Conservation (phyloP, 2,113 vertebrate genomes). For the Crotalus tigris region DNA sequence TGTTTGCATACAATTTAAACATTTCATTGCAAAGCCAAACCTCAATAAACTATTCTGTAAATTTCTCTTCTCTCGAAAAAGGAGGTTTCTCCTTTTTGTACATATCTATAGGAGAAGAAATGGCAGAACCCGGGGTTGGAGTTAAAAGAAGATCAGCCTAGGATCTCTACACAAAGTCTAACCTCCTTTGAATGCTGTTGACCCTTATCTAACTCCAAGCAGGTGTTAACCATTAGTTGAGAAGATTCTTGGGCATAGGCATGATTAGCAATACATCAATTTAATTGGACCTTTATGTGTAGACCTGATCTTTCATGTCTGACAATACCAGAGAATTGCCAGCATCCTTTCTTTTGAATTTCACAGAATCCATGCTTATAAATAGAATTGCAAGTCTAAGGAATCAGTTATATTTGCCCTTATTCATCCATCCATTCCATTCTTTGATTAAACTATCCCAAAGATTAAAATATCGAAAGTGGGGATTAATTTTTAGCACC, state of each 20-base stretch:
- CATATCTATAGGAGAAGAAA: not conserved
- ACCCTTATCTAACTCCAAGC: no score
- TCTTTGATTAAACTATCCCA: slow-evolving; percentile 56
- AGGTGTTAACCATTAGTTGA: no score
- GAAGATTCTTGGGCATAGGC: no score
- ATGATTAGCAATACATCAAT: no score
- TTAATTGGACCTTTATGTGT: no score
- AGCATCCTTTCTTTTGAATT: slow-evolving; percentile 37
- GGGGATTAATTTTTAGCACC: not conserved
- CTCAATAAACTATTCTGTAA: slow-evolving; percentile 82
- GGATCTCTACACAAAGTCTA: no score
- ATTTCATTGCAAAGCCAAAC: slow-evolving; percentile 65
- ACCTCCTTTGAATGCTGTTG: no score
- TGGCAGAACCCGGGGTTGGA: no score
- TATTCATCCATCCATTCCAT: not conserved
- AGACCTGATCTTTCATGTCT: no score
- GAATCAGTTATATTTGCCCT: slow-evolving; percentile 61
- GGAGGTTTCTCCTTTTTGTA: slow-evolving; percentile 63
- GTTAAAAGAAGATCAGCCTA: no score
- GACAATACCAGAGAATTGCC: slow-evolving; percentile 58
- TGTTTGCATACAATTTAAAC: slow-evolving; percentile 66
- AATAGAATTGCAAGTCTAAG: slow-evolving; percentile 63
- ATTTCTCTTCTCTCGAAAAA: slow-evolving; percentile 83
- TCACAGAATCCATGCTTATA: not conserved
- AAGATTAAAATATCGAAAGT: slow-evolving; percentile 32